phyloP scores from a whole-genome alignment of 2,888 invertebrate genomes.

The Zonitis immaculata region DNA sequence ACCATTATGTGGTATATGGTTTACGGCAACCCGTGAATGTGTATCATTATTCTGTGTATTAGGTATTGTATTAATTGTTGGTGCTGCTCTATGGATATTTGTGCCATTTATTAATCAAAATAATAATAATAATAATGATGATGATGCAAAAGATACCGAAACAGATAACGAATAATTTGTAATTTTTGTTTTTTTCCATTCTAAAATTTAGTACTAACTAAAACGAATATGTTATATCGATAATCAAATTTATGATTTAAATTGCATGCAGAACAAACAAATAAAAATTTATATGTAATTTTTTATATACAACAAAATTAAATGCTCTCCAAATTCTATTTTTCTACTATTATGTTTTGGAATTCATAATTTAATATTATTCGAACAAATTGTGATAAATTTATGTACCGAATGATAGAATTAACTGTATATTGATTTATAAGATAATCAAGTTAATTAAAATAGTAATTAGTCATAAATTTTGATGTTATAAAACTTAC shows the following conservation, averaged over 20 bases:
- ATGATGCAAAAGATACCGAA: conserved; percentile 5
- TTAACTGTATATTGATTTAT: background rate
- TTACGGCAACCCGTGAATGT: conserved; percentile 59
- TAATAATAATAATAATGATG: conserved; percentile 4
- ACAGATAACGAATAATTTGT: background rate
- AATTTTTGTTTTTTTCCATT: no score
- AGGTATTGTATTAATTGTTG: conserved; percentile 67
- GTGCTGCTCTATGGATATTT: conserved; percentile 69
- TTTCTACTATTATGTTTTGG: no score
- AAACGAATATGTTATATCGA: no score
- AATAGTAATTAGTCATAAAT: no score
- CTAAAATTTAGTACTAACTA: no score
- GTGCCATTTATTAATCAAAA: conserved; percentile 62
- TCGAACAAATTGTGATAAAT: background rate
- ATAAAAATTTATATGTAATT: no score
- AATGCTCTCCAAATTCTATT: no score
- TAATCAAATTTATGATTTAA: no score
- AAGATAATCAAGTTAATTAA: background rate
- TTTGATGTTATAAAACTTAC: no score
- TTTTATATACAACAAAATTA: background rate
- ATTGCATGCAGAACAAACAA: no score
- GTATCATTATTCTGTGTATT: conserved; percentile 68
- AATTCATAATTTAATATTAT: background rate
- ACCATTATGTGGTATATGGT: conserved; percentile 74
- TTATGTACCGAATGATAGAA: background rate